Evolutionary conservation across 2,113 vertebrate species (phyloP), one percentile per base, ranked within the genome.

Genomic region (Ptilorrhoa leucosticta): DNA sequence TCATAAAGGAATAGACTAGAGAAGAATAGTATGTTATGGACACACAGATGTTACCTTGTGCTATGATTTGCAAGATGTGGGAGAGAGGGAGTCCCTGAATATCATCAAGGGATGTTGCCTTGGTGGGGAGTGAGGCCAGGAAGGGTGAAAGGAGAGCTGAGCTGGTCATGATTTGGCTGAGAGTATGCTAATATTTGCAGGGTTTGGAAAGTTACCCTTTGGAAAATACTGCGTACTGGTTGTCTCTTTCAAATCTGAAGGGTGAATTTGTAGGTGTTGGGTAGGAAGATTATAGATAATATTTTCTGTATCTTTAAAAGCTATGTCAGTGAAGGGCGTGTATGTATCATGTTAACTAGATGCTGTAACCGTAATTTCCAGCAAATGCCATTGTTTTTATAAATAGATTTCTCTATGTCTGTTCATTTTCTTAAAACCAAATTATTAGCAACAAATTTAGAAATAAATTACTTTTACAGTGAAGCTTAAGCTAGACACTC

Each of bases 1-100:
- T 28, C 18, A 28, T 54, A 39, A 33, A 47, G 28, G 23, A 54
- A 23, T 47, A 47, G 47, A 64, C 11, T 31, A 14, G 39, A 37
- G 27, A 72, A 63, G 14, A 45, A 8, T 7, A 11, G 5, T 19
- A 7, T 8, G 3, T 23, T 54, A 19, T 40, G 58, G 12, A 47
- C 6, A 47, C 10, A n/a, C 0, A 0, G n/a, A 19, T 3, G 1
- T 39, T 47, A 39, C 14, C 28, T 45, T 15, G 23, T 56, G 23
- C 40, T 23, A 4, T 18, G 11, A 39, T 72, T 73, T n/a, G 5
- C 7, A 28, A 28, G 40, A 15, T 47, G 7, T 56, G 23, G 28
- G 23, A 64, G 23, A 40, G 11, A 23, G 5, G 15, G 23, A 47
- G 19, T 27, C 9, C 18, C 14, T 39, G 18, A 47, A 7, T n/a